Percentiles rank a stretch among this genome's conserved stretches.
These are phyloP conservation scores for Acropora tenuis DNA, from an alignment of 64 coral and sea anemone species.

Conservation along the genomic window DNA sequence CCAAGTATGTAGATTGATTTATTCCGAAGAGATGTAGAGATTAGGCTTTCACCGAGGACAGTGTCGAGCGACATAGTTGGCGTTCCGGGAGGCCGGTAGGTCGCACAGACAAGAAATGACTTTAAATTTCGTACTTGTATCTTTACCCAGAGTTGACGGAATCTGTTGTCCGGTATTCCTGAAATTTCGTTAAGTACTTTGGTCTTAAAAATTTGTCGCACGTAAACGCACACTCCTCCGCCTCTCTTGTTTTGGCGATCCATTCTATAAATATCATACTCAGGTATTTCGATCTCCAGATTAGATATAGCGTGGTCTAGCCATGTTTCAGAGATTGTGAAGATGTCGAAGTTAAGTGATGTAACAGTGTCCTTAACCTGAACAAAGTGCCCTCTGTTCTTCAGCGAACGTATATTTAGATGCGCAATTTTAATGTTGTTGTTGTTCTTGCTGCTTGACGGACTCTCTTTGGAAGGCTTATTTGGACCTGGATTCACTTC, in stretches of 20 bases:
- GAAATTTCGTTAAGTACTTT: slow-evolving; percentile 50
- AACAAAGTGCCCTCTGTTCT: slow-evolving; percentile 60
- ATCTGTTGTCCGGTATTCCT: slow-evolving; percentile 20
- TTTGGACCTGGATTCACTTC: no score
- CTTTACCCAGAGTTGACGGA: slow-evolving; percentile 65
- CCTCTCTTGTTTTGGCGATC: slow-evolving; percentile 56
- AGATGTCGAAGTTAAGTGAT: slow-evolving; percentile 56
- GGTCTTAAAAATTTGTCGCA: slow-evolving; percentile 53
- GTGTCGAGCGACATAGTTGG: slow-evolving; percentile 35
- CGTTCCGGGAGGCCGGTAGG: slow-evolving; percentile 49
- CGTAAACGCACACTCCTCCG: slow-evolving; percentile 59
- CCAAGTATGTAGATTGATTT: slow-evolving; percentile 64
- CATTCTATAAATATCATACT: slow-evolving; percentile 46
- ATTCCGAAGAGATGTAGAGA: slow-evolving; percentile 32
- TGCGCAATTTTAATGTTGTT: slow-evolving; percentile 72
- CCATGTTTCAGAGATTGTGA: slow-evolving; percentile 65
- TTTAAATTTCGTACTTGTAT: slow-evolving; percentile 55
- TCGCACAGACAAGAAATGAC: slow-evolving; percentile 50
- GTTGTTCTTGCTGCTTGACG: slow-evolving; percentile 26
- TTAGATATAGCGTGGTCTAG: slow-evolving; percentile 36
- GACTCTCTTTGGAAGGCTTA: slow-evolving; percentile 15
- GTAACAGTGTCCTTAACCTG: slow-evolving; percentile 65
- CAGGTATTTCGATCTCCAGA: slow-evolving; percentile 58
- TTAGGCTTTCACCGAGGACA: slow-evolving; percentile 29
- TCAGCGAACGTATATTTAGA: slow-evolving; percentile 65